Evolutionary conservation across 64 coral and sea anemone species (phyloP), one percentile per base, ranked within the genome.

Genomic region (Dendrophyllia cribrosa): DNA sequence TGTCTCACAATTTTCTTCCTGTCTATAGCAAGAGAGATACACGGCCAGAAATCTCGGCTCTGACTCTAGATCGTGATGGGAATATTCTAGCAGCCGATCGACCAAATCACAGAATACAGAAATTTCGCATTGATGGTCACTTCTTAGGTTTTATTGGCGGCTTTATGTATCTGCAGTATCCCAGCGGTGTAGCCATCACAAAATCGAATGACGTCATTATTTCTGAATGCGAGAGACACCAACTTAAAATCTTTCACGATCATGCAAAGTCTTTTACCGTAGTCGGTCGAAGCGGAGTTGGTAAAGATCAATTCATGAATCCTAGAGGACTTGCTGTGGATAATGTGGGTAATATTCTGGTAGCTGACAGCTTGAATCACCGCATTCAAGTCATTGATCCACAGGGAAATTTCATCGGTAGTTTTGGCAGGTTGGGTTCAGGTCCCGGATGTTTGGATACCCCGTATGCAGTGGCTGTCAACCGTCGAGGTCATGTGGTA

Each of bases 71-170:
- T 51, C 86, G 66, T 70, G 95, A 94, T 9, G 95, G 92, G 1
- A 77, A 83, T 25, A 86, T 97, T 26, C 70, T 97, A 5, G 77
- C 86, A 19, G 95, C 88, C 6, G 95, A 97, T 59, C 70, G 71
- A 26, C 86, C 74, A 25, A 97, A 97, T 59, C 88, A 91, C 66
- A 78, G 95, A 59, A 94, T 97, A 52, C 95, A 97, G 69, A 97
- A 97, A 76, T 97, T 97, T 62, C 87, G 76, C 43, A 91, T 97
- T 24, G 95, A 97, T 49, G 95, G 95, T 1, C 58, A 91, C 67
- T 97, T 97, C 82, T n/a, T 97, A 15, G 92, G 95, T 9, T 94
- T 97, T 45, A 97, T 97, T 60, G 95, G 95, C 12, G 95, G 95
- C 12, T 85, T 92, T 5, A 83, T 86, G 70, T 88, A 52, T 59